Conservation (phyloP, 1,140 invertebrate species). For the Tetramorium alpestre region DNA sequence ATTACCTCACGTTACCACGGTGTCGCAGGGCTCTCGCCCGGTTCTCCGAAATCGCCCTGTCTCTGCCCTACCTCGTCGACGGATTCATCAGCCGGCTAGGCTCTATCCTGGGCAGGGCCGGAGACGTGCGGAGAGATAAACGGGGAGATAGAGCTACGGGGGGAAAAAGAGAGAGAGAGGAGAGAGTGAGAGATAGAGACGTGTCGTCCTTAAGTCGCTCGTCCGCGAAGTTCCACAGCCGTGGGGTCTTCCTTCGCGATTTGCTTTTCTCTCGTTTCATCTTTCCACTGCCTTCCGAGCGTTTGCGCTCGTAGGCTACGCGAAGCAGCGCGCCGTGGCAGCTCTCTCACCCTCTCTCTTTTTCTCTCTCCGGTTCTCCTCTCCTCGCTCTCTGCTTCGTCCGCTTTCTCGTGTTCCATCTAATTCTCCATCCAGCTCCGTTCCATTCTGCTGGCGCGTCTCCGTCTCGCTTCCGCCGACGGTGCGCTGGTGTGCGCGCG, state of each 20-base stretch:
- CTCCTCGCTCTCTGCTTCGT: slow-evolving; percentile 50
- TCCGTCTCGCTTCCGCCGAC: slow-evolving; percentile 60
- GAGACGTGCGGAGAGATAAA: slow-evolving; percentile 48
- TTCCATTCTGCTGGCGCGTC: slow-evolving; percentile 64
- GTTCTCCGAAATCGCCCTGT: slow-evolving; percentile 37
- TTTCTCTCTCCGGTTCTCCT: slow-evolving; percentile 44
- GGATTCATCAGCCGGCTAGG: slow-evolving; percentile 70
- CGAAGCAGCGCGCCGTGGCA: slow-evolving; percentile 60
- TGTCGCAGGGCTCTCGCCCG: slow-evolving; percentile 2
- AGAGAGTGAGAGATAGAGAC: slow-evolving; percentile 46
- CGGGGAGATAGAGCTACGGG: slow-evolving; percentile 47
- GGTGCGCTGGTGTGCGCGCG: slow-evolving; percentile 51
- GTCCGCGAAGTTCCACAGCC: slow-evolving; percentile 70
- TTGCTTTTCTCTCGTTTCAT: slow-evolving; percentile 65
- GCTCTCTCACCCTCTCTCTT: slow-evolving; percentile 55
- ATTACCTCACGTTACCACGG: slow-evolving; percentile 83
- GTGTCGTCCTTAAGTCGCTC: slow-evolving; percentile 60
- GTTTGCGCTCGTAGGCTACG: slow-evolving; percentile 9
- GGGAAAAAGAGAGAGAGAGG: slow-evolving; percentile 24
- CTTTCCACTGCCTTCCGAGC: slow-evolving; percentile 45
- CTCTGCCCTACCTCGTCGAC: slow-evolving; percentile 52
- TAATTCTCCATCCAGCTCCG: slow-evolving; percentile 69
- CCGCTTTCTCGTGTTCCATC: slow-evolving; percentile 58
- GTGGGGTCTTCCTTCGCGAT: slow-evolving; percentile 62
- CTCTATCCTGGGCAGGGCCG: slow-evolving; percentile 34